Evolutionary conservation across 2,888 invertebrate species (phyloP), one percentile per base, ranked within the genome.

Genomic region (Cryptocheilus praepositus): DNA sequence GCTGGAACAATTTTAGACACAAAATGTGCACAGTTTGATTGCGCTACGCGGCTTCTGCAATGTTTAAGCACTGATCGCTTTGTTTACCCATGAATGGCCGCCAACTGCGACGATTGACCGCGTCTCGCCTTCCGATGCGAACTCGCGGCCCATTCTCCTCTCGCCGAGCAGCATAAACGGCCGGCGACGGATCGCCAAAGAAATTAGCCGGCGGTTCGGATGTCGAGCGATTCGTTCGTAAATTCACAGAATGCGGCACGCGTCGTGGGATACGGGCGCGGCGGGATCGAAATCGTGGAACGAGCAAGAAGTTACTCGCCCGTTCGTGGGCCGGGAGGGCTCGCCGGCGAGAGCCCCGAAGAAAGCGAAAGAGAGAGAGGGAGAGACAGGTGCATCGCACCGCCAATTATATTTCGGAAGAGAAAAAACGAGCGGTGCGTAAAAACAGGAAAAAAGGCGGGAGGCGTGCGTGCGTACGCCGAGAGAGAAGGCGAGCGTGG

Each of bases 381-480:
- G 81, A 81, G 81, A 82, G 87, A 87, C 88, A 88, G 88, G 88
- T 88, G 88, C 88, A 88, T 88, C 87, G 87, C 82, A 85, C 86
- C 84, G 88, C 88, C 88, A 88, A 88, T 88, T 88, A 88, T 88
- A 88, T 88, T 88, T 86, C 83, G 86, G 85, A 77, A 77, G 79
- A 76, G 80, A 79, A 82, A 76, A 76, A 80, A 83, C 79, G 73
- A 81, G 79, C 74, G 75, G 76, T 64, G 79, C 79, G 76, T 77
- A 80, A 77, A 80, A 80, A 77, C 74, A 77, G 73, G 78, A 76
- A 75, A 80, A 81, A 78, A 79, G 79, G 74, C 74, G 74, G 76
- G 76, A 77, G 72, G 64, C 74, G 73, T 72, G 70, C 64, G 73
- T 77, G 71, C 63, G 64, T 67, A 64, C 46, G 67, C 73, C 68